Conservation (phyloP, 1,140 invertebrate species). For the Drosophila fuyamai region DNA sequence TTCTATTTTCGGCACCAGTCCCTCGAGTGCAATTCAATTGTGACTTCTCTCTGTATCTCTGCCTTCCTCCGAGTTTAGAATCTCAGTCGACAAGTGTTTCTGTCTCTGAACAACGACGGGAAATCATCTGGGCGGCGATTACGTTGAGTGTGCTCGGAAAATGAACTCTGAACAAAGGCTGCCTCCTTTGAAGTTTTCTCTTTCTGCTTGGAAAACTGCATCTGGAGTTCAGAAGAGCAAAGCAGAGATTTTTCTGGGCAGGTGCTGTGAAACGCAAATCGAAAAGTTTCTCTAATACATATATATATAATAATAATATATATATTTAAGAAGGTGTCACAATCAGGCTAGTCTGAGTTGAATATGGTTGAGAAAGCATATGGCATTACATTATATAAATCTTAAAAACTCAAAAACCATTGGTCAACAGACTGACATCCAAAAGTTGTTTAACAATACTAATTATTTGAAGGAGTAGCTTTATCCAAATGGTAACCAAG, state of each 20-base stretch:
- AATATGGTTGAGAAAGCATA: too few relatives aligned
- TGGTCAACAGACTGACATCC: too few relatives aligned
- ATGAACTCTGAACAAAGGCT: conserved; percentile 31
- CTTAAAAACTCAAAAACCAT: too few relatives aligned
- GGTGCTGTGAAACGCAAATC: conserved; percentile 14
- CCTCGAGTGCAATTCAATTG: conserved; percentile 45
- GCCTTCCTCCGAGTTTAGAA: conserved; percentile 1
- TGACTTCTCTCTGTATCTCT: conserved; percentile 2
- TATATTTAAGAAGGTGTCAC: background rate
- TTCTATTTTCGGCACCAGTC: conserved; percentile 44
- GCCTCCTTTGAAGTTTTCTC: conserved; percentile 47
- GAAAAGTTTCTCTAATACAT: background rate
- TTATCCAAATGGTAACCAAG: too few relatives aligned
- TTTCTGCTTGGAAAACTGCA: conserved; percentile 16
- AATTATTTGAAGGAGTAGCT: too few relatives aligned
- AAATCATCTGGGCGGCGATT: conserved; percentile 40
- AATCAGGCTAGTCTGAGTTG: background rate
- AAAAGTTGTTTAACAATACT: too few relatives aligned
- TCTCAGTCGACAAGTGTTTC: conserved; percentile 63
- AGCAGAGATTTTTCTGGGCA: conserved; percentile 15
- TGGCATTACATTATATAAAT: too few relatives aligned
- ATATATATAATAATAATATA: too few relatives aligned
- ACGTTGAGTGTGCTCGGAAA: conserved; percentile 62
- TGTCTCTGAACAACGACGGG: conserved; percentile 6
- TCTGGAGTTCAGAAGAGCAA: conserved; percentile 29